Base-by-base conservation (phyloP, 2,113 vertebrate species). In the Oryctolagus cuniculus region DNA sequence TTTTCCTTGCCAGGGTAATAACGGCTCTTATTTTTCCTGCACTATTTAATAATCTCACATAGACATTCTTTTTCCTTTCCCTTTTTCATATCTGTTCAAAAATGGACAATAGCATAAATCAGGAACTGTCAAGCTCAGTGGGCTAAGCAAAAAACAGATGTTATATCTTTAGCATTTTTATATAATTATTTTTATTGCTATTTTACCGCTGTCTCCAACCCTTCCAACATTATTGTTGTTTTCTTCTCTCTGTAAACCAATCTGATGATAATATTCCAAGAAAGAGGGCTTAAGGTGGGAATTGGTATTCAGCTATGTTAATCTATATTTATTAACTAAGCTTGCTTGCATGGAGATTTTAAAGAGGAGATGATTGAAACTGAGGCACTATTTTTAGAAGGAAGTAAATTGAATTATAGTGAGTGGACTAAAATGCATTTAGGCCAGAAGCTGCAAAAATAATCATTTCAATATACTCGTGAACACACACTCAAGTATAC, bases 101-200 rank as follows among this genome's bases (percentile, higher is more conserved):
- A 87, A 64, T 51, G 92, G 97, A 97, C 97, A 98, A 96, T 98
- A 96, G 97, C 97, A 95, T 96, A 97, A 98, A 97, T 97, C 94
- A 96, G 93, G 94, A 97, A 97, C 97, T 97, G 97, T 97, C 97
- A 89, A 98, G 97, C 97, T 98, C 96, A 98, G 96, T 98, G 97
- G 97, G 97, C 97, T 98, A 98, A 98, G 97, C 96, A 97, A 98
- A 98, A 98, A 98, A 94, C 97, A 98, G 98, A 98, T 98, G 98
- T 98, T 98, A 95, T 98, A 98, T 98, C 97, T 98, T 99, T 99
- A 98, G 98, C 98, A 98, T 99, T 98, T 99, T 99, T 98, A 98
- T 98, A 96, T 98, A 98, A 98, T 98, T 98, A 98, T 97, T 98
- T 98, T 98, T 98, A 98, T 98, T 98, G 97, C 98, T 97, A 83